These are phyloP conservation scores for Fulica atra DNA, from an alignment of 2,113 vertebrate genomes.

Conservation along the genomic window DNA sequence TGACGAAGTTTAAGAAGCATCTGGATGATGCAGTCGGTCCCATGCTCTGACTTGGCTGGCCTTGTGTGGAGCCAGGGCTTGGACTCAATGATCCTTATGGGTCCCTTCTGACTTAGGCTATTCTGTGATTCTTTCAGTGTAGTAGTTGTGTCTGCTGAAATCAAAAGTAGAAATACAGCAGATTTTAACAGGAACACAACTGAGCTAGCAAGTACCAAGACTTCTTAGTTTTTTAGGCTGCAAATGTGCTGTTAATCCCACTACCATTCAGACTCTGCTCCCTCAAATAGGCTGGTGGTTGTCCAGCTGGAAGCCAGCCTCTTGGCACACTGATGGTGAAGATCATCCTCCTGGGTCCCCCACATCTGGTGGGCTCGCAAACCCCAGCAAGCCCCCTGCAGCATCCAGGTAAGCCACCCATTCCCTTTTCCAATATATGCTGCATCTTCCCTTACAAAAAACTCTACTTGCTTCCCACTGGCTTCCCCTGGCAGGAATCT, in stretches of 20 bases:
- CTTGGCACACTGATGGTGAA: fast-evolving
- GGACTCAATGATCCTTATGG: too few relatives aligned
- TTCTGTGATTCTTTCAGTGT: too few relatives aligned
- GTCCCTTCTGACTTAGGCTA: too few relatives aligned
- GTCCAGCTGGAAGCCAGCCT: not conserved
- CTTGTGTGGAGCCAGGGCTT: too few relatives aligned
- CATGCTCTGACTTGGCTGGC: too few relatives aligned
- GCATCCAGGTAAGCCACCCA: not conserved
- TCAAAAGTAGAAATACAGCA: not conserved
- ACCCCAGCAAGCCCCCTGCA: not conserved
- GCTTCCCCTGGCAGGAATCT: not conserved
- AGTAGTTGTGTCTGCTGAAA: not conserved
- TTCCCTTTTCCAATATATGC: not conserved
- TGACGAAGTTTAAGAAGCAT: too few relatives aligned
- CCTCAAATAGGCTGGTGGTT: not conserved
- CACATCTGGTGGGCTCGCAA: fast-evolving
- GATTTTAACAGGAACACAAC: not conserved
- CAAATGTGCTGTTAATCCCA: not conserved
- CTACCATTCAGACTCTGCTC: not conserved
- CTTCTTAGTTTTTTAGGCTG: not conserved
- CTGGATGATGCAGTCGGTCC: too few relatives aligned
- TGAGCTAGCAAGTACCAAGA: not conserved
- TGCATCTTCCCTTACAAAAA: not conserved
- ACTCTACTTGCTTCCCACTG: not conserved
- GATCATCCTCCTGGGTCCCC: not conserved